A percentile compares a stretch with the other conserved stretches of the same genome.
Conservation (phyloP, 2,888 invertebrate species). For the Branchipolynoe longqiensis region DNA sequence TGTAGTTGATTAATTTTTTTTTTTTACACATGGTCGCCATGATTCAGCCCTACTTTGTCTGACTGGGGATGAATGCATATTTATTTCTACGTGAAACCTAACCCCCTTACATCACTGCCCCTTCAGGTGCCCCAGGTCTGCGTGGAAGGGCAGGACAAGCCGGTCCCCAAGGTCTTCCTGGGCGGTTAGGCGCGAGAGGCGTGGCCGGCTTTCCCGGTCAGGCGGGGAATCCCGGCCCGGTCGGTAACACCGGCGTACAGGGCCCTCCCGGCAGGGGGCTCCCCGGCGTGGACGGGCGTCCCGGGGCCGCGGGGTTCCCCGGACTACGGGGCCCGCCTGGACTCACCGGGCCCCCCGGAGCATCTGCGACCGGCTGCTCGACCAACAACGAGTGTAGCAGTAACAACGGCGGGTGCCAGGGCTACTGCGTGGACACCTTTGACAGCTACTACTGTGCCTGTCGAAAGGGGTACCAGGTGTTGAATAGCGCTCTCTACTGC, state of each 20-base stretch:
- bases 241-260: slow-evolving; percentile 14
- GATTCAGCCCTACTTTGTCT: too few species aligned
- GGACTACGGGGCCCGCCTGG: slow-evolving; percentile 36
- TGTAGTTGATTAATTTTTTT: too few species aligned
- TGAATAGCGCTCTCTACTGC: slow-evolving; percentile 29
- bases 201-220: slow-evolving; percentile 41
- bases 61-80: too few species aligned
- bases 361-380: slow-evolving; percentile 20
- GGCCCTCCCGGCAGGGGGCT: slow-evolving; percentile 47
- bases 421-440: slow-evolving; percentile 56
- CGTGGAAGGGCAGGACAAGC: slow-evolving; percentile 30
- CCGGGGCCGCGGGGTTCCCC: slow-evolving; percentile 14
- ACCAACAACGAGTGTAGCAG: slow-evolving; percentile 17
- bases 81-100: too few species aligned
- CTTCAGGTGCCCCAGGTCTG: slow-evolving; percentile 59
- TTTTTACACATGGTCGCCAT: too few species aligned
- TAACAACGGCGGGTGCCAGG: slow-evolving; percentile 56
- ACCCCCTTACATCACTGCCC: too few species aligned
- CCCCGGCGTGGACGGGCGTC: background rate
- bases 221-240: background rate
- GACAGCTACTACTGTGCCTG: slow-evolving; percentile 59
- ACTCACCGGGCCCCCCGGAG: slow-evolving; percentile 4
- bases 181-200: slow-evolving; percentile 6
- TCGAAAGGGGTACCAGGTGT: slow-evolving; percentile 20
- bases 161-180: slow-evolving; percentile 39